Evolutionary conservation across 2,888 invertebrate species (phyloP), one percentile per base, ranked within the genome.

Genomic region (Machimus atricapillus): DNA sequence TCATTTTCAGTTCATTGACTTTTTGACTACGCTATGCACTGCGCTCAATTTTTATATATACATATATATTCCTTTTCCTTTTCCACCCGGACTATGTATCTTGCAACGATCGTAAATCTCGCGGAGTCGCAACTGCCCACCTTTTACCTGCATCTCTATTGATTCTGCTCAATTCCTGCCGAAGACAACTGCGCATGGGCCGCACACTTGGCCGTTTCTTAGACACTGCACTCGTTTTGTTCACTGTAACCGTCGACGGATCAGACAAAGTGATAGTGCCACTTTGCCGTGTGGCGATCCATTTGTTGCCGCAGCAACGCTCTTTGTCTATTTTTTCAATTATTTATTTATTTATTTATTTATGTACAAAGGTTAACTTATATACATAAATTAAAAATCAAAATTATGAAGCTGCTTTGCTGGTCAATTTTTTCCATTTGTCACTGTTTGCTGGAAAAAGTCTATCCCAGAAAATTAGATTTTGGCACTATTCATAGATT

Each of bases 1-100:
- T 85, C 85, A 76, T 85, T 85, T 85, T 85, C 85, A 85, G 85
- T 85, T 85, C 85, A 85, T 85, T 85, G 85, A 85, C 85, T 85
- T 52, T 52, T 46, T 66, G 73, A 40, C 58, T 52, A 52, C 31
- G 37, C 83, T 66, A n/a, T n/a, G 19, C 58, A 58, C 27, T 83
- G 34, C 37, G 66, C 66, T 66, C 66, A 27, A 66, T 66, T 66
- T 66, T 66, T 66, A 66, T 12, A 66, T 12, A 46, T 46, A 16
- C 12, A 46, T 46, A 46, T 46, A 46, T 46, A 23, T 23, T 66
- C 66, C 27, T 66, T n/a, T n/a, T 83, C 66, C 34, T 83, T 73
- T 83, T 83, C 16, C 58, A 58, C 27, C 14, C 37, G 83, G 37
- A 83, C 83, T 43, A 66, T 52, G 52, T 52, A n/a, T 83, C 40